Percentiles rank a stretch among this genome's conserved stretches.
Conservation (phyloP, 37 sponge, comb jelly and placozoan genomes). For the Spongia lamella region DNA sequence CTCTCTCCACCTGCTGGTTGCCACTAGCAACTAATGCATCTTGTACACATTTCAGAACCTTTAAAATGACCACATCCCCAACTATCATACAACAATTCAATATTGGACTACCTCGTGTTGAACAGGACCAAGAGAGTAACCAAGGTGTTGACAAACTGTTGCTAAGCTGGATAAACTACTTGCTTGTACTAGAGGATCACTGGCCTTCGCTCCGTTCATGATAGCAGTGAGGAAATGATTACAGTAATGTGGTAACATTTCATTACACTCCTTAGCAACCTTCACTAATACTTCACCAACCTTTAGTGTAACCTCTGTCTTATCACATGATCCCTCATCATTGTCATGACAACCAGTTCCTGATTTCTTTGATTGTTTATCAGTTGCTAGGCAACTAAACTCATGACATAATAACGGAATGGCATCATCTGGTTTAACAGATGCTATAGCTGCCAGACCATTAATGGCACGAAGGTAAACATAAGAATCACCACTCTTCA, state of each 20-base stretch:
- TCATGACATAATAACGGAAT: conserved; percentile 56
- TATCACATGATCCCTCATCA: conserved; percentile 4
- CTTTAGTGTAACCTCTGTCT: conserved; percentile 45
- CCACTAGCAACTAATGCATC: not conserved
- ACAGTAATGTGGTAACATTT: conserved; percentile 69
- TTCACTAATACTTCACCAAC: conserved; percentile 79
- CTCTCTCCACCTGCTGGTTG: not conserved
- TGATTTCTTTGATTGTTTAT: not conserved
- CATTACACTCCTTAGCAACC: conserved; percentile 51
- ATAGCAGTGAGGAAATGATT: conserved; percentile 60
- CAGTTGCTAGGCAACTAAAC: conserved; percentile 11
- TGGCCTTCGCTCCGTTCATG: conserved; percentile 49
- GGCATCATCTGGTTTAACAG: not conserved
- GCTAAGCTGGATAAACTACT: conserved; percentile 81
- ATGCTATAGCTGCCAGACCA: conserved; percentile 71
- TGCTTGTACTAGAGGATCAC: conserved; percentile 59
- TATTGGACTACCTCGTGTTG: conserved; percentile 58
- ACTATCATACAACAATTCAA: not conserved
- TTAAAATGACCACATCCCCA: not conserved
- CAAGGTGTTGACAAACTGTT: conserved; percentile 45
- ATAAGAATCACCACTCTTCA: conserved; percentile 74
- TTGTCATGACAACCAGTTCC: conserved; percentile 26
- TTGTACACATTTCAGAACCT: not conserved
- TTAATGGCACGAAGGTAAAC: conserved; percentile 89
- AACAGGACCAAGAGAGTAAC: conserved; percentile 33